Conservation (phyloP, 35 echinoderm and acorn worm genomes). For the Eucidaris tribuloides region DNA sequence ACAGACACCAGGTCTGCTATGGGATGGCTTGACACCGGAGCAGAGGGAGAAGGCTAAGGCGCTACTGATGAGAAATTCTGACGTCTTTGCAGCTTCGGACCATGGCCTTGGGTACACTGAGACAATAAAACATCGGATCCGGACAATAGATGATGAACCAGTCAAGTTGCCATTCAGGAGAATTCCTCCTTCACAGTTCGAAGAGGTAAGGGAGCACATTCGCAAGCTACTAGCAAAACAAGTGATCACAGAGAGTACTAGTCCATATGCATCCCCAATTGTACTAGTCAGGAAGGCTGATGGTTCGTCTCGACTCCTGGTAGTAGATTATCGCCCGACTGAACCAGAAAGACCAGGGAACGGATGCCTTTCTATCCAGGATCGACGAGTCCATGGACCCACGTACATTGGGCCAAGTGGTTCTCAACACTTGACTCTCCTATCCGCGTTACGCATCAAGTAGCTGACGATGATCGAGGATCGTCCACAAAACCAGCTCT, state of each 20-base stretch:
- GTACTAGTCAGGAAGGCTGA: conserved; percentile 33
- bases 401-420: conserved; percentile 31
- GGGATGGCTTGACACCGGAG: conserved; percentile 11
- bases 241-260: conserved; percentile 21
- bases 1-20: not conserved
- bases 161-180: conserved; percentile 29
- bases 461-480: conserved; percentile 33
- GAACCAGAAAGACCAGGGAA: conserved; percentile 46
- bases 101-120: conserved; percentile 42
- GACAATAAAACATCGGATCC: conserved; percentile 24
- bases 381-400: conserved; percentile 58
- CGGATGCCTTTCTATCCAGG: conserved; percentile 42
- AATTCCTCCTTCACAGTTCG: conserved; percentile 49
- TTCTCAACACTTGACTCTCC: conserved; percentile 43
- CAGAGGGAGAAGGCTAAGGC: conserved; percentile 16
- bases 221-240: conserved; percentile 6
- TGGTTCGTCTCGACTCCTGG: conserved; percentile 6
- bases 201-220: conserved; percentile 52
- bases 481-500: conserved; percentile 60
- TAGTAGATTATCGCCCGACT: conserved; percentile 44
- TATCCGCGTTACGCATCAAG: conserved; percentile 41
- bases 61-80: conserved; percentile 24
- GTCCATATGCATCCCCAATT: conserved; percentile 45
- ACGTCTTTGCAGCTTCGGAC: conserved; percentile 45
- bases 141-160: conserved; percentile 28